phyloP scores from a whole-genome alignment of 2,113 vertebrate species.

The Grantiella picta region DNA sequence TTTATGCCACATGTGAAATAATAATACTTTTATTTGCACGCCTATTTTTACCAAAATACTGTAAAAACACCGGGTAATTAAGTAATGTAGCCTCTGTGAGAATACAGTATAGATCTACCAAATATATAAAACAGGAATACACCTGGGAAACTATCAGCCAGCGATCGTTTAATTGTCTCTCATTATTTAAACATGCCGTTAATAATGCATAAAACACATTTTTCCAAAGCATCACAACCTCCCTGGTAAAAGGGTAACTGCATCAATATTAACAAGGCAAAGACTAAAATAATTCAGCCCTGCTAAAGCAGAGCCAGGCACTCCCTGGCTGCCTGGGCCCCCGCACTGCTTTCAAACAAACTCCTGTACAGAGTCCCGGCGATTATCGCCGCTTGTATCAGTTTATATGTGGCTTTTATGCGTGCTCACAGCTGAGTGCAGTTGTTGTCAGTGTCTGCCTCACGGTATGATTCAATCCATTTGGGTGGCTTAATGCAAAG shows the following conservation, averaged over 20 bases:
- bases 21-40: constrained; percentile 19
- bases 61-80: constrained; percentile 32
- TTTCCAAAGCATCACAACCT: background rate
- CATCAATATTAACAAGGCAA: constrained; percentile 24
- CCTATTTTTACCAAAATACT: constrained; percentile 27
- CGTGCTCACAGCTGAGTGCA: background rate
- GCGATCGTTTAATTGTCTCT: constrained; percentile 16
- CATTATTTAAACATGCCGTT: constrained; percentile 13
- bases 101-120: background rate
- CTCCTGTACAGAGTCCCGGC: background rate
- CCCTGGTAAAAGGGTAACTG: background rate
- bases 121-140: background rate
- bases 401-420: background rate
- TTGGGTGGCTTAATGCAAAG: constrained; percentile 53
- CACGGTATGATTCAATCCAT: background rate
- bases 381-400: background rate
- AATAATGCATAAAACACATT: background rate
- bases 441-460: constrained; percentile 37
- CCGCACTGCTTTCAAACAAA: background rate
- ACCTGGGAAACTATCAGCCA: background rate
- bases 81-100: background rate
- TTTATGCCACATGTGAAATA: constrained; percentile 46
- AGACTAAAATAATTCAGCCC: background rate
- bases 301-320: background rate
- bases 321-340: background rate